These are phyloP conservation scores for Odocoileus hemionus DNA, from an alignment of 2,113 vertebrate genomes.

Conservation along the genomic window DNA sequence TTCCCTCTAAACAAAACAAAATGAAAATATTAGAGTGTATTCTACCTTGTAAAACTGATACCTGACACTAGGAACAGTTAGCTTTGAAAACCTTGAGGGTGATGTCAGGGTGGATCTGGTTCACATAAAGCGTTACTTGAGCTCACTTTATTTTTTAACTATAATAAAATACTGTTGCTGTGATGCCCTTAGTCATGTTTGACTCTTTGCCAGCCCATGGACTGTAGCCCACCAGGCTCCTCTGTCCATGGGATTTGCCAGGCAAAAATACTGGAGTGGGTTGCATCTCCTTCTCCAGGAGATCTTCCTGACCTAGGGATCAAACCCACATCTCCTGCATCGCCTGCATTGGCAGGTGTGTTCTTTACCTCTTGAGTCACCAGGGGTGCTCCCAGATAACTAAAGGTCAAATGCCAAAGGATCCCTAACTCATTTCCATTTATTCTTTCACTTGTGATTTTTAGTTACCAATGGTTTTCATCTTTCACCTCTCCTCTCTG, in stretches of 20 bases:
- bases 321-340: background rate
- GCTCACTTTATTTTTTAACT: background rate
- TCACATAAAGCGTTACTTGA: background rate
- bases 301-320: background rate
- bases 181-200: background rate
- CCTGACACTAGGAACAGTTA: background rate
- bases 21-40: background rate
- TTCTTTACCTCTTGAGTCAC: background rate
- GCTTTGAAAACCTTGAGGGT: background rate
- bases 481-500: background rate
- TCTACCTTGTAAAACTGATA: background rate
- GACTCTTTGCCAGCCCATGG: background rate
- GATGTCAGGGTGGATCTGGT: background rate
- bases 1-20: constrained; percentile 3
- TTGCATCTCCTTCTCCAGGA: background rate
- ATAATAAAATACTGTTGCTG: background rate
- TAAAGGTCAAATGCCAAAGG: background rate
- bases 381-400: background rate
- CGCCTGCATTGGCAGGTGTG: background rate
- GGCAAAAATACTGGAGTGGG: background rate
- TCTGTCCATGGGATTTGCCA: background rate
- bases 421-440: background rate
- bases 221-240: background rate
- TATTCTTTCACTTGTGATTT: background rate
- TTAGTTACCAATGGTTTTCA: background rate